Conservation (phyloP, 2,113 vertebrate species). For the Trinectes maculatus region DNA sequence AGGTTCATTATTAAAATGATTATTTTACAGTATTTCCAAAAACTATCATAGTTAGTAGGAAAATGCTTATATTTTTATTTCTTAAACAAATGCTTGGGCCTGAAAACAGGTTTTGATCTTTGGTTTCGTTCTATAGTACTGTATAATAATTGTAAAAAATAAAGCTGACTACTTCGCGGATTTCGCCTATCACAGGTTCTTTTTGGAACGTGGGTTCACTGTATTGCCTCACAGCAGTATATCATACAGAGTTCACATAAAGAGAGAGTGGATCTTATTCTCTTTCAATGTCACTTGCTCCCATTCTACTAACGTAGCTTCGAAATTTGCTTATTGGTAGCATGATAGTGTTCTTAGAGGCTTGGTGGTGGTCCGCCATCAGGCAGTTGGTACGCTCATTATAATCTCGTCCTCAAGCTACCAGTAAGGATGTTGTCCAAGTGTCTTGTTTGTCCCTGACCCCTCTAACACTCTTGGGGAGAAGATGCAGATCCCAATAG, state of each 20-base stretch:
- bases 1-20: too few species aligned
- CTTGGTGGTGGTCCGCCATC: conserved; percentile 45
- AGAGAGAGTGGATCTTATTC: conserved; percentile 2
- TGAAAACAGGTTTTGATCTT: too few species aligned
- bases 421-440: conserved; percentile 12
- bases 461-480: conserved; percentile 49
- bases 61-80: too few species aligned
- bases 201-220: too few species aligned
- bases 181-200: too few species aligned
- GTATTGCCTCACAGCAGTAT: too few species aligned
- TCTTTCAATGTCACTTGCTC: conserved; percentile 34
- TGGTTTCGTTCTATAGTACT: too few species aligned
- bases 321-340: conserved; percentile 43
- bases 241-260: background rate
- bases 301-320: conserved; percentile 33
- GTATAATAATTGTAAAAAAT: too few species aligned
- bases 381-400: conserved; percentile 43
- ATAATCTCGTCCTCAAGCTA: conserved; percentile 37
- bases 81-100: too few species aligned
- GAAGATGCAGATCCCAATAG: conserved; percentile 44
- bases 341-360: conserved; percentile 4
- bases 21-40: too few species aligned
- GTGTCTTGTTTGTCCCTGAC: conserved; percentile 16
- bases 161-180: too few species aligned
- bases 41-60: too few species aligned